Percentiles rank a stretch among this genome's conserved stretches.
phyloP scores from a whole-genome alignment of 2,113 vertebrate genomes.

The Sarotherodon lohbergeri region DNA sequence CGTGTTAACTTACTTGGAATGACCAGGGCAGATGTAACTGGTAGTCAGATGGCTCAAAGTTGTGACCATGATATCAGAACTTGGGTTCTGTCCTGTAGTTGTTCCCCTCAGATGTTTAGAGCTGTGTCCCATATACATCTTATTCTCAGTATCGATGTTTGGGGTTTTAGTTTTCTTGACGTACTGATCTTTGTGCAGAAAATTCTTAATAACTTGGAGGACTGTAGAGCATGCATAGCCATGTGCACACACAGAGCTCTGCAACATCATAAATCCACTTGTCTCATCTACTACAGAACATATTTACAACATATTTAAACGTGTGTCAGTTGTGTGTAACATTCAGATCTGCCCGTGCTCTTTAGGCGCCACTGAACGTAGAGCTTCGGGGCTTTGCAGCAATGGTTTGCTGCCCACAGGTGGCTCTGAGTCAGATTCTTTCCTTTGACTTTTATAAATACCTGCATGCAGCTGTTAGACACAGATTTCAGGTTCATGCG shows the following conservation, averaged over 20 bases:
- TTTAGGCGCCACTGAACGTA: not conserved
- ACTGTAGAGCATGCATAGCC: not conserved
- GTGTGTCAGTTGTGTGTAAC: not conserved
- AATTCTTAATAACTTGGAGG: not conserved
- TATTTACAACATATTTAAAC: not conserved
- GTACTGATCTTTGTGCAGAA: not conserved
- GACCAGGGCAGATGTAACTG: not conserved
- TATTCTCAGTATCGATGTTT: not conserved
- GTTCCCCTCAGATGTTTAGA: not conserved
- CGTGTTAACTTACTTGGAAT: not conserved
- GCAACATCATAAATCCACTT: not conserved
- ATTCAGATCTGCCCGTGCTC: not conserved
- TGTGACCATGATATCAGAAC: not conserved
- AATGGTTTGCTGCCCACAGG: not conserved
- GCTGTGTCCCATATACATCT: not conserved
- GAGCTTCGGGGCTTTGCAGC: not conserved
- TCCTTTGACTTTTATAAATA: not conserved
- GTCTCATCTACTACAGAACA: not conserved
- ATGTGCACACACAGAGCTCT: not conserved
- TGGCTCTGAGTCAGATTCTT: not conserved
- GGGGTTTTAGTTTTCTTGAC: not conserved
- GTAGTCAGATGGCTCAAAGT: not conserved
- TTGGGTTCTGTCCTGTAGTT: not conserved
- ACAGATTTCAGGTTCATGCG: not conserved
- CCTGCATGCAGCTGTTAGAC: not conserved